Evolutionary conservation across 53 echinoderm and acorn worm species (phyloP), one percentile per base, ranked within the genome.

Genomic region (Holothuria scabra): DNA sequence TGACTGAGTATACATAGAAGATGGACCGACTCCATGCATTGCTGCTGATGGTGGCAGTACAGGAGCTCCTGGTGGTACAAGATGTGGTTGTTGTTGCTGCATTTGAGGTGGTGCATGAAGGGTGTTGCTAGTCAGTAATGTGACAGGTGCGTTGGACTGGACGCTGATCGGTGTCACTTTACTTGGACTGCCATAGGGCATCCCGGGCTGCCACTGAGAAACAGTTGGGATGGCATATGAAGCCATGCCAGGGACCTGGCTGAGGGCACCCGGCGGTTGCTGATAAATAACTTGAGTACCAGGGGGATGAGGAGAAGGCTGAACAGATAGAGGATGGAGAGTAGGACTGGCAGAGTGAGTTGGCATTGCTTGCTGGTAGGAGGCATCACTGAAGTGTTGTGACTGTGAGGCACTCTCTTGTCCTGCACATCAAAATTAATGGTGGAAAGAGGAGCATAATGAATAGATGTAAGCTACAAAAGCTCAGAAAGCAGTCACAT

Each of bases 301-400:
- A 57, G 59, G 11, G 28, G 79, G 59, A 56, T 79, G 79, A 19
- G 31, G 25, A 28, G 79, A 28, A 56, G 79, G 25, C 55, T 79
- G 79, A 56, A 59, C 33, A 52, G 52, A 52, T 18, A 52, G 52
- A 21, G 79, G 79, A 46, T 79, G 79, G 48, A 79, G 24, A 30
- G 59, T 56, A 56, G 57, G 79, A 79, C 59, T 79, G 55, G 79
- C 48, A 49, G 79, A 79, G 34, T 59, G 57, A 79, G 33, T 57
- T 58, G 79, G 55, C 18, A 79, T 33, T 49, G 79, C 57, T 57
- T 56, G 79, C 59, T 79, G 79, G 29, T 58, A 59, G n/a, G 48
- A 55, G 29, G 55, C 59, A 57, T 79, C 79, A 58, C 56, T 79
- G 58, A 79, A 79, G n/a, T 79, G 79, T 57, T 79, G 79, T 33